Base-by-base conservation (phyloP, 2,797 vertebrate genomes). In the Triplophysa bombifrons region DNA sequence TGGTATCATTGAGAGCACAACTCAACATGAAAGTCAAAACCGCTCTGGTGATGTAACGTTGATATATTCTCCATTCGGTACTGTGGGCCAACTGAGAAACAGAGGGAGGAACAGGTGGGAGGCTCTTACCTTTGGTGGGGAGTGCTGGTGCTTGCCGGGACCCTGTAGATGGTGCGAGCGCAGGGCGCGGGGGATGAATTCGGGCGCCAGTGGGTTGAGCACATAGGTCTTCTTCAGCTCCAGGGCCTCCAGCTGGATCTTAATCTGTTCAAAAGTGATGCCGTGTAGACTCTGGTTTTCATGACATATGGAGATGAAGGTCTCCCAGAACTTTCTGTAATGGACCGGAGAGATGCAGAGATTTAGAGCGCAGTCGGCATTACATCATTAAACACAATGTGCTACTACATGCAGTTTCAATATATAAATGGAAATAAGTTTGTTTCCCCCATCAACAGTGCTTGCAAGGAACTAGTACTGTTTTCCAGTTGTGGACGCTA, bases 191-290 rank as follows among this genome's bases (percentile, higher is more conserved):
- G 98, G 98, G 88, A 99, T 97, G 90, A 99, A 99, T 85, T 99
- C 98, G 0, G 98, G 98, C 69, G 98, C 98, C 90, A 99, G 88
- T 0, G 98, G 98, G 88, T 99, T 99, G 88, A 99, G 91, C 83
- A 99, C 98, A 0, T 99, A 99, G 0, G 98, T 99, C 93, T 99
- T 99, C 94, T 99, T 99, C 61, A 99, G 92, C 93, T 99, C 98
- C 87, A 99, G 91, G 85, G 97, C 98, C 89, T 99, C 97, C 86
- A 99, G 90, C 91, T 99, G 97, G 88, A 96, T 93, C 90, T 97
- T 98, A 89, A 99, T 99, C 93, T 98, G 97, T 87, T 99, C 96
- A 84, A 97, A 98, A 3, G 96, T 98, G 94, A 99, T 99, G 86
- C 98, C 98, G 2, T 99, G 97, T 51, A 99, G 95, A 88, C 98